Conservation (phyloP, 2,113 vertebrate genomes). For the Embiotoca jacksoni region DNA sequence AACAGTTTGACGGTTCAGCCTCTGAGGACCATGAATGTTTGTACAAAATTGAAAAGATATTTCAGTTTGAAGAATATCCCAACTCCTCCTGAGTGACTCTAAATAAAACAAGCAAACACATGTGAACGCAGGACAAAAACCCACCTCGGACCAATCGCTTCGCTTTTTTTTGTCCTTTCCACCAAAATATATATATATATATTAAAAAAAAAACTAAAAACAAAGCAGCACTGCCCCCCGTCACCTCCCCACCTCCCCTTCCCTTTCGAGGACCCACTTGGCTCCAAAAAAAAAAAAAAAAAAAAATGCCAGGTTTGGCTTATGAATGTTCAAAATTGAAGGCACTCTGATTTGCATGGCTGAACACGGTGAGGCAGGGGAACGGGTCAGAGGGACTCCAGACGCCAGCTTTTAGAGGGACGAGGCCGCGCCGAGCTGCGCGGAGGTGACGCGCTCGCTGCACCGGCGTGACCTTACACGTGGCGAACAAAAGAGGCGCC, state of each 20-base stretch:
- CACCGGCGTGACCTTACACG: conserved; percentile 62
- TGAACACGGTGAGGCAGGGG: conserved; percentile 67
- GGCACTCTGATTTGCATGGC: conserved; percentile 74
- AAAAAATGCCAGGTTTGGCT: conserved; percentile 47
- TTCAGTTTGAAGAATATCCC: neutral
- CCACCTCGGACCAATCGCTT: neutral
- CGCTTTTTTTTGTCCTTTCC: conserved; percentile 20
- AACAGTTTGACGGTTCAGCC: no score
- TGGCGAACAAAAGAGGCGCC: conserved; percentile 52
- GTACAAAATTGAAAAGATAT: neutral
- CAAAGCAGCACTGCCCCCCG: conserved; percentile 2
- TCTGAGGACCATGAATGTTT: neutral
- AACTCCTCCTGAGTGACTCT: neutral
- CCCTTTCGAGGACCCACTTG: conserved; percentile 30
- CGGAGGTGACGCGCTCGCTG: conserved; percentile 60
- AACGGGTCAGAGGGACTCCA: conserved; percentile 64
- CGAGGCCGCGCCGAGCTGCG: conserved; percentile 50
- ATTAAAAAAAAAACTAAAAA: no score
- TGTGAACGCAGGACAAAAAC: neutral
- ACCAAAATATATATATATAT: conserved; percentile 23
- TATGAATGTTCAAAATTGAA: conserved; percentile 69
- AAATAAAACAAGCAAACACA: neutral
- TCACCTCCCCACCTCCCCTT: no score
- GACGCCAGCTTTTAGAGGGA: conserved; percentile 70
- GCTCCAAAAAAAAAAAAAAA: conserved; percentile 21